phyloP scores from a whole-genome alignment of 2,113 vertebrate species.

The Cromileptes altivelis region DNA sequence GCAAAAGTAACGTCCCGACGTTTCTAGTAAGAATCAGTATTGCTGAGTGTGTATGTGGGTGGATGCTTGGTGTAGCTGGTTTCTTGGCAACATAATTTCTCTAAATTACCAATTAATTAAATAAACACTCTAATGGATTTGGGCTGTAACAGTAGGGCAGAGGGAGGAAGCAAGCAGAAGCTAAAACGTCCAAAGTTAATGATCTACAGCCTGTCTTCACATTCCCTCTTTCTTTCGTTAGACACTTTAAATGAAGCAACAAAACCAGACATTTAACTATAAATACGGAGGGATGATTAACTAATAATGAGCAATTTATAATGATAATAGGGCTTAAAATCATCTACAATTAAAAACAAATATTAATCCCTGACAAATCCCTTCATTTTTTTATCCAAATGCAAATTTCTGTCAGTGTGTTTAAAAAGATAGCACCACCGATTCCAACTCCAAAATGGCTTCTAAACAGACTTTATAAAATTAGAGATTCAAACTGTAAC shows the following conservation, averaged over 20 bases:
- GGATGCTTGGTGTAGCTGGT: constrained; percentile 45
- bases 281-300: neutral
- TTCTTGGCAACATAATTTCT: constrained; percentile 74
- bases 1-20: neutral
- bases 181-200: constrained; percentile 59
- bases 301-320: neutral
- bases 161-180: constrained; percentile 15
- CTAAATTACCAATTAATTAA: constrained; percentile 70
- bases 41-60: neutral
- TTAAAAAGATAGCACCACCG: neutral
- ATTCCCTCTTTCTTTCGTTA: neutral
- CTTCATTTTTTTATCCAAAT: neutral
- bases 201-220: constrained; percentile 50
- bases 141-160: constrained; percentile 38
- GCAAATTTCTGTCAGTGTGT: neutral
- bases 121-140: constrained; percentile 76
- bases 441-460: neutral
- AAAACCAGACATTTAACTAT: neutral
- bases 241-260: neutral
- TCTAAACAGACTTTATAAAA: neutral
- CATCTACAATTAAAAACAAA: neutral
- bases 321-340: neutral
- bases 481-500: neutral
- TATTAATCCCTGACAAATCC: neutral
- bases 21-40: neutral